Evolutionary conservation across 2,113 vertebrate genomes (phyloP).

Genomic region (Rhea pennata): DNA sequence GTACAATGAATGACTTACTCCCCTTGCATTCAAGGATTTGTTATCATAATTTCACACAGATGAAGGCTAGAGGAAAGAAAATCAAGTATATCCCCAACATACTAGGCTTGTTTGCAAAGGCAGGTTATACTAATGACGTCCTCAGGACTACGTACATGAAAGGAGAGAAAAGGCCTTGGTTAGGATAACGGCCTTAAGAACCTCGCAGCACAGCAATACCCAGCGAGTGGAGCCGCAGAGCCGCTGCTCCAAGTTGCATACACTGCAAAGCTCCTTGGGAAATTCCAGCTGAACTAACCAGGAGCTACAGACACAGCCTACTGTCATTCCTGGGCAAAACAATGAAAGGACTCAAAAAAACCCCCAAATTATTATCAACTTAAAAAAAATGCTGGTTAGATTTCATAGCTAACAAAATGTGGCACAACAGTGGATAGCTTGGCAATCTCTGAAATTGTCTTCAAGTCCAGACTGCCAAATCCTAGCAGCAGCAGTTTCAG

Average conservation of each 20-base stretch:
- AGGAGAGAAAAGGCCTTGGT: not conserved
- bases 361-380: not conserved
- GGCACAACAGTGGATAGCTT: not conserved
- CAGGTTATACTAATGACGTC: not conserved
- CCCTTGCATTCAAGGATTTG: not conserved
- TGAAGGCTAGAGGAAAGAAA: not conserved
- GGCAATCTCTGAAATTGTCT: not conserved
- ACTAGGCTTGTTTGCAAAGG: not conserved
- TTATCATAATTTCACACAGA: not conserved
- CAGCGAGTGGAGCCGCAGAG: not conserved
- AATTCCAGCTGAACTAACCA: not conserved
- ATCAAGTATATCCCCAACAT: not conserved
- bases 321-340: not conserved
- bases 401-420: not conserved
- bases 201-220: not conserved
- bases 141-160: not conserved
- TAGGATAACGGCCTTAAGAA: not conserved
- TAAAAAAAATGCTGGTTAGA: not conserved
- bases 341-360: not conserved
- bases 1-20: not conserved
- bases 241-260: not conserved
- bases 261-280: not conserved
- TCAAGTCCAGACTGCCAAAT: not conserved
- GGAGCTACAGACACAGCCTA: not conserved
- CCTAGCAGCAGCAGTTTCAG: not conserved